Conservation (phyloP, 1,140 invertebrate species). For the Pseudomyrmex dendroicus region DNA sequence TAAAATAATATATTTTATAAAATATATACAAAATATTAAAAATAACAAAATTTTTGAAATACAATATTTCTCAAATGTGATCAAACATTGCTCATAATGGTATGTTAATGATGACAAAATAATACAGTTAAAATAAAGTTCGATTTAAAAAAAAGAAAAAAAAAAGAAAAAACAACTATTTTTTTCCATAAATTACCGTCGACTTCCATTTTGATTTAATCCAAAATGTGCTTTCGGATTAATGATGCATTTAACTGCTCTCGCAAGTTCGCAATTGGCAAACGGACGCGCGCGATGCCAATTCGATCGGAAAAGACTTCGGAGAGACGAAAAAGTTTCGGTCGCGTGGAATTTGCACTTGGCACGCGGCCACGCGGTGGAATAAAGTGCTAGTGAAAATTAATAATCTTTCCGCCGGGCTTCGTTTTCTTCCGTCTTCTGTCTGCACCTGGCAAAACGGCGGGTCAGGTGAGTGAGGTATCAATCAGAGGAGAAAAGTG, state of each 20-base stretch:
- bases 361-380: slow-evolving; percentile 59
- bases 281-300: slow-evolving; percentile 17
- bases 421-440: slow-evolving; percentile 53
- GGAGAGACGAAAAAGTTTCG: slow-evolving; percentile 52
- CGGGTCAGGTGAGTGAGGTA: slow-evolving; percentile 62
- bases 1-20: too few species aligned
- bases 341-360: slow-evolving; percentile 68
- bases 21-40: neutral
- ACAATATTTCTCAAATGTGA: too few species aligned
- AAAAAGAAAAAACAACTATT: neutral
- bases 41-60: neutral
- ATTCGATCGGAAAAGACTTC: slow-evolving; percentile 54
- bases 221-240: neutral
- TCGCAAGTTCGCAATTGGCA: slow-evolving; percentile 23
- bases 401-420: slow-evolving; percentile 63
- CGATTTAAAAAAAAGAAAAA: neutral
- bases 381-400: slow-evolving; percentile 68
- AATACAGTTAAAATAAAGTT: neutral
- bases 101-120: neutral
- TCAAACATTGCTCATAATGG: too few species aligned
- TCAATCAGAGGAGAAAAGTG: slow-evolving; percentile 62
- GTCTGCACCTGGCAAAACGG: slow-evolving; percentile 58
- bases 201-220: slow-evolving; percentile 33
- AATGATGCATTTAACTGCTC: neutral
- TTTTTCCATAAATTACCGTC: slow-evolving; percentile 2